Base-by-base conservation (phyloP, 1,140 invertebrate species). In the Drosophila nigromelanica region DNA sequence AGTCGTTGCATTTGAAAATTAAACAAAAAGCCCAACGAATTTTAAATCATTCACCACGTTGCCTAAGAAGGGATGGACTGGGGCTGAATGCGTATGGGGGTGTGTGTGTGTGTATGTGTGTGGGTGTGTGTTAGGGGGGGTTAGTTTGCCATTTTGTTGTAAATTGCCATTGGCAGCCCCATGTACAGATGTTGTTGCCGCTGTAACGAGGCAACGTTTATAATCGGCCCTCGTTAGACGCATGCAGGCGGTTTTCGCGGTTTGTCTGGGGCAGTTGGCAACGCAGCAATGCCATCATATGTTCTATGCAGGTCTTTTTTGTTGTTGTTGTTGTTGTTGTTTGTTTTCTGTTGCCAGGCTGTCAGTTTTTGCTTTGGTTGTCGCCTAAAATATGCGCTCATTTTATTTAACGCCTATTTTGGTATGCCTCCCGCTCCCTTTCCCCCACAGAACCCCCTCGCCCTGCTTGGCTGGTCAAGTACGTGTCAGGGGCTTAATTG, bases 121-220 rank as follows among this genome's bases (percentile, higher is more conserved):
- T 51, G 40, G 33, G 39, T 33, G 50, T 39, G 21, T 47, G 43
- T 11, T n/a, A n/a, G n/a, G 59, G 39, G 48, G 55, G 14, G 39
- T 61, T 78, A 79, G 76, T 85, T 80, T 73, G 76, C 58, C 63
- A 76, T 79, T 83, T 85, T 85, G 80, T 80, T 80, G 76, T 85
- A 85, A 67, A 67, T 80, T 74, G 73, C 62, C 55, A 56, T 71
- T 73, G 68, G 63, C 68, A 73, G 60, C 21, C 39, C 47, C 37
- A 66, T 62, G 33, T 33, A 50, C 30, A 43, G 27, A 24, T 55
- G 35, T 48, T 59, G 40, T 35, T 33, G 42, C 39, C 45, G 50
- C 4, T 69, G 58, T 14, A 60, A 15, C 48, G 62, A 51, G 69
- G 33, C 61, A 43, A 42, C 69, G 42, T 52, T 66, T 58, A 66